phyloP scores from a whole-genome alignment of 2,797 vertebrate species.

The Rhinichthys osculus region DNA sequence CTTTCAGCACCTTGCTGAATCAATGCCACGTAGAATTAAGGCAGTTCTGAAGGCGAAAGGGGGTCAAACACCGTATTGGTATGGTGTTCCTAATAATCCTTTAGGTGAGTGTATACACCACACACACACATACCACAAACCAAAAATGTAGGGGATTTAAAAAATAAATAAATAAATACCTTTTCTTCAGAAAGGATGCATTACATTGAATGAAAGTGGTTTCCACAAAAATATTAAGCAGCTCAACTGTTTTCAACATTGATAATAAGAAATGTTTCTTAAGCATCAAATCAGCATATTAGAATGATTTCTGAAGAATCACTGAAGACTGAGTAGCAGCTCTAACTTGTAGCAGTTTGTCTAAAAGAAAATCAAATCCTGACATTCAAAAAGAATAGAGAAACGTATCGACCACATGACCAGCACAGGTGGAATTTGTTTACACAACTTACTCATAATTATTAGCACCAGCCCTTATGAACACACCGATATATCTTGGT shows the following conservation, averaged over 20 bases:
- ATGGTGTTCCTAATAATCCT: too few species aligned
- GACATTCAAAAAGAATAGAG: neutral
- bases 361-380: neutral
- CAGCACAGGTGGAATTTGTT: neutral
- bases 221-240: neutral
- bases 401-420: neutral
- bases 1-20: too few species aligned
- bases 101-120: too few species aligned
- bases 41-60: too few species aligned
- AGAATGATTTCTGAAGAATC: neutral
- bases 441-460: slow-evolving; percentile 12
- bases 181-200: neutral
- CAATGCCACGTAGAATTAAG: too few species aligned
- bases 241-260: neutral
- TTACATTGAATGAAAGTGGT: neutral
- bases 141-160: too few species aligned
- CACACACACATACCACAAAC: too few species aligned
- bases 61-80: too few species aligned
- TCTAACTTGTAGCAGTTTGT: neutral
- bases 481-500: slow-evolving; percentile 54
- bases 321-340: neutral
- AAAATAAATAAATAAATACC: too few species aligned
- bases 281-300: neutral
- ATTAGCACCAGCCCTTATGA: slow-evolving; percentile 2
- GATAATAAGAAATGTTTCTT: neutral